Conservation (phyloP, 2,797 vertebrate genomes). For the Poeciliopsis paucimaculata region DNA sequence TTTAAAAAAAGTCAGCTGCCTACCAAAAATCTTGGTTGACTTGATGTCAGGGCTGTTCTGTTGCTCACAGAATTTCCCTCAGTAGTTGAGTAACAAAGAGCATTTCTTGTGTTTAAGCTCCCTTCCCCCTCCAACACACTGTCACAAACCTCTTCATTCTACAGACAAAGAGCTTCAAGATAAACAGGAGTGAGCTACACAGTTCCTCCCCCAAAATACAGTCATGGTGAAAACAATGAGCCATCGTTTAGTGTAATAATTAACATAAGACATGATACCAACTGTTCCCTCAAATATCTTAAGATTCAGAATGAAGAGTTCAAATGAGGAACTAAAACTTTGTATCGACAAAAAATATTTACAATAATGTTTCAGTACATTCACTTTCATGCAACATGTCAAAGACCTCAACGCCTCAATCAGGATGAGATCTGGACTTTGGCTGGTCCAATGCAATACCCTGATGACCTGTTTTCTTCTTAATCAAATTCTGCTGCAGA, state of each 20-base stretch:
- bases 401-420: not conserved
- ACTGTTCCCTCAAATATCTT: not conserved
- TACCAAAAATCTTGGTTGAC: constrained; percentile 47
- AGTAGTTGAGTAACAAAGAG: constrained; percentile 73
- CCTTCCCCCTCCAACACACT: constrained; percentile 58
- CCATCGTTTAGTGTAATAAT: not conserved
- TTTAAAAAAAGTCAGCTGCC: constrained; percentile 27
- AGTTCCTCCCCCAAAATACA: constrained; percentile 3
- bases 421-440: not conserved
- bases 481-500: not conserved
- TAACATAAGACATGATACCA: not conserved
- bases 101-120: constrained; percentile 61
- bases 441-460: not conserved
- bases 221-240: not conserved
- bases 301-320: not conserved
- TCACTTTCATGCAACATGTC: not conserved
- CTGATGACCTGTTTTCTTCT: not conserved
- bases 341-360: not conserved
- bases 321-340: not conserved
- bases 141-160: constrained; percentile 57
- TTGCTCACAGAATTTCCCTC: constrained; percentile 63
- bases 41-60: constrained; percentile 42
- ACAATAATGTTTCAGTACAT: not conserved
- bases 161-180: constrained; percentile 65
- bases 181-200: constrained; percentile 48